Evolutionary conservation across 2,888 invertebrate genomes (phyloP).

Genomic region (Steinernema carpocapsae): DNA sequence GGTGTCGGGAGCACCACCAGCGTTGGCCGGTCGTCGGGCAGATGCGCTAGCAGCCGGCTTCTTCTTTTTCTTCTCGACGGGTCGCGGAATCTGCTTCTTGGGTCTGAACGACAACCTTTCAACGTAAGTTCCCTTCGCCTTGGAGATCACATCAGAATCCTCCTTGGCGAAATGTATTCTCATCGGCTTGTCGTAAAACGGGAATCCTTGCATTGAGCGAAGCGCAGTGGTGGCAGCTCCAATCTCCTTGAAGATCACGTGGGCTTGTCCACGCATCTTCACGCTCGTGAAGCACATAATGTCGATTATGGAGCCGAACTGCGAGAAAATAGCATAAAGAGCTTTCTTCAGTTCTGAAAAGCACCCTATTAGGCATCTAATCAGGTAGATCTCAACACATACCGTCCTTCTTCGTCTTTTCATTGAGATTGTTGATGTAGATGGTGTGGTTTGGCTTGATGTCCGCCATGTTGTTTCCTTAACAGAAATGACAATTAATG

Average conservation of each 20-base stretch:
- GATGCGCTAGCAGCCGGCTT: neutral
- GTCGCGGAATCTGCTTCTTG: neutral
- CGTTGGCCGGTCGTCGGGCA: neutral
- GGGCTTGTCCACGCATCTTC: conserved; percentile 89
- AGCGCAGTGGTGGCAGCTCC: conserved; percentile 89
- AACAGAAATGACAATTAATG: neutral
- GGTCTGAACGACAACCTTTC: conserved; percentile 76
- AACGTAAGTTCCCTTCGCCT: conserved; percentile 94
- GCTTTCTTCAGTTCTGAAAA: conserved; percentile 88
- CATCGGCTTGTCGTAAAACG: conserved; percentile 99
- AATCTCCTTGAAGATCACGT: conserved; percentile 66
- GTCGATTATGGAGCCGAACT: conserved; percentile 96
- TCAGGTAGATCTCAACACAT: conserved; percentile 53
- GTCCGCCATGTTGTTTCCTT: conserved; percentile 59
- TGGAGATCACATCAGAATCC: conserved; percentile 94
- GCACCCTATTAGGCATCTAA: neutral
- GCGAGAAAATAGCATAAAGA: conserved; percentile 96
- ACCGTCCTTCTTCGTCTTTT: conserved; percentile 95
- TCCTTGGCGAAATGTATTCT: conserved; percentile 91
- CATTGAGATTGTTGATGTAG: conserved; percentile 98
- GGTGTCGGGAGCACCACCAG: neutral
- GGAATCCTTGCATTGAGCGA: conserved; percentile 98
- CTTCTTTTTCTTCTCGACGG: conserved; percentile 22
- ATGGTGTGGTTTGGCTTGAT: conserved; percentile 88
- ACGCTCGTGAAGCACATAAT: conserved; percentile 94